Base-by-base conservation (phyloP, 2,888 invertebrate species). In the Agonopterix arenella region DNA sequence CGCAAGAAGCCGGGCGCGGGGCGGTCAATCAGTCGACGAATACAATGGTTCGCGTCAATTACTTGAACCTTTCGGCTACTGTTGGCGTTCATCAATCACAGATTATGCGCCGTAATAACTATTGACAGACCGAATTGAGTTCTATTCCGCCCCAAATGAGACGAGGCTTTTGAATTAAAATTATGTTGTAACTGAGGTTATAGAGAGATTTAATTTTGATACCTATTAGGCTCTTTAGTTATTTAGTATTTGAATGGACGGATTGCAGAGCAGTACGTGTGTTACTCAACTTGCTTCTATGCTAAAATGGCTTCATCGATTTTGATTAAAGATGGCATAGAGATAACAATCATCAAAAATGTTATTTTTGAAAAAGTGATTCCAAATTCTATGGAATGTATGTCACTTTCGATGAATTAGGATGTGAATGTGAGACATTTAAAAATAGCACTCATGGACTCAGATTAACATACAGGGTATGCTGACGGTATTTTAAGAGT, bases 51-150 rank as follows among this genome's bases (percentile, higher is more conserved):
- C 49, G 68, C 73, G 72, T 78, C 81, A 78, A 83, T 85, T 83
- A 80, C 69, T 36, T 58, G 60, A 76, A 65, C 68, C 66, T 62
- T 55, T 62, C 55, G 53, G 73, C 85, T 85, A 80, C 86, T 73
- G 85, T 81, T 70, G 70, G 65, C 72, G 61, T 69, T 71, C 80
- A 84, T 85, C 82, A 84, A 85, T 86, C 84, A 78, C 57, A 70
- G 74, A 80, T 83, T 80, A 83, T 70, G 68, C 68, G 58, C 59
- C 59, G 68, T 80, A 80, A 81, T 85, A 77, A 83, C 81, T 81
- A 86, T 80, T 83, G 84, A 84, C 84, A 75, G 76, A 64, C 60
- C 62, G 70, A 73, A 73, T 74, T 73, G 57, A 60, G 60, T 53
- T 47, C 50, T 38, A 57, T 59, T 61, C 55, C 59, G 70, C 64